A percentile compares a stretch with the other conserved stretches of the same genome.
Evolutionary conservation across 2,888 invertebrate genomes (phyloP).

Genomic region (Baronia brevicornis): DNA sequence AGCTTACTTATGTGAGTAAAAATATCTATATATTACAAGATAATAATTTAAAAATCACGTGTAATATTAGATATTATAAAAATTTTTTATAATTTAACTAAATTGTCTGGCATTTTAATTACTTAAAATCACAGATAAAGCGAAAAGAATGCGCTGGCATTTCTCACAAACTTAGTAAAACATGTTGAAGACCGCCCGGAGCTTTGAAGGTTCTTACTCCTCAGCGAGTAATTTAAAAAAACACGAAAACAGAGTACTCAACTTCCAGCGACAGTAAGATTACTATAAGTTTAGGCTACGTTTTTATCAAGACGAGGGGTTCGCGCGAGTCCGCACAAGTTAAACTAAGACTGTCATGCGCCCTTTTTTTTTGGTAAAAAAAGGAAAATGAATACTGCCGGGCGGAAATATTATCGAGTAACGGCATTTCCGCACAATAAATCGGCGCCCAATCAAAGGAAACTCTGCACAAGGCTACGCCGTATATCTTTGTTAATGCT

Average conservation of each 20-base stretch:
- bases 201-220: no score
- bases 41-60: no score
- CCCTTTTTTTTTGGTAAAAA: constrained; percentile 72
- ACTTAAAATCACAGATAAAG: no score
- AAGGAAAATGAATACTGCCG: constrained; percentile 69
- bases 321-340: constrained; percentile 27
- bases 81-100: no score
- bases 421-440: constrained; percentile 76
- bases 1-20: no score
- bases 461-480: constrained; percentile 46
- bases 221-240: background rate
- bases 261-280: constrained; percentile 3
- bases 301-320: constrained; percentile 21
- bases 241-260: background rate
- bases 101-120: no score
- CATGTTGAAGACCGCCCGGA: no score
- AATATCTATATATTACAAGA: no score
- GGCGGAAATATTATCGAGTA: constrained; percentile 74
- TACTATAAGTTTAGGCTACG: constrained; percentile 8
- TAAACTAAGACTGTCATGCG: constrained; percentile 72
- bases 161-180: no score
- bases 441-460: constrained; percentile 74
- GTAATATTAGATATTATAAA: no score
- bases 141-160: no score
- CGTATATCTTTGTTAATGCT: constrained; percentile 71